Conservation (phyloP, 2,113 vertebrate genomes). For the Varanus komodoensis region DNA sequence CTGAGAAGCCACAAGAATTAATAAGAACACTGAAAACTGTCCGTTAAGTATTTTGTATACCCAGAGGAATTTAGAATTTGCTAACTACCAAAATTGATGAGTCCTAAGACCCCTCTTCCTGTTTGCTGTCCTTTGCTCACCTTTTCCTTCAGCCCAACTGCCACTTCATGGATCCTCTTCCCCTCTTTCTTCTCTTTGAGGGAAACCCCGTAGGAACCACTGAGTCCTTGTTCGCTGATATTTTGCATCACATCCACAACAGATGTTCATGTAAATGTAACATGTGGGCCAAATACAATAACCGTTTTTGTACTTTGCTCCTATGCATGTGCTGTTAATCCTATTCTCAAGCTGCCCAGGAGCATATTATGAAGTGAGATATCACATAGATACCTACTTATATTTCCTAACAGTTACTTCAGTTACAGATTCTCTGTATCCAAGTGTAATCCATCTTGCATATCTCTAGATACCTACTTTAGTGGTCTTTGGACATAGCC, state of each 20-base stretch:
- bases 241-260: not conserved
- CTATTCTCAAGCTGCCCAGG: not conserved
- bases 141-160: not conserved
- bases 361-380: not conserved
- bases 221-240: not conserved
- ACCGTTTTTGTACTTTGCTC: not conserved
- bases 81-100: not conserved
- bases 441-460: not conserved
- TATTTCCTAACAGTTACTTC: not conserved
- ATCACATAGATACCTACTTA: not conserved
- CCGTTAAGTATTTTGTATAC: not conserved
- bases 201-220: too few relatives aligned
- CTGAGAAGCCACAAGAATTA: not conserved
- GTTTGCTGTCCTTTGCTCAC: not conserved
- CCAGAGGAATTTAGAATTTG: not conserved
- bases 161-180: not conserved
- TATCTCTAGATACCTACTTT: not conserved
- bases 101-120: not conserved
- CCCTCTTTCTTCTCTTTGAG: not conserved
- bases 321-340: too few relatives aligned
- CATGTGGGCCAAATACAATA: not conserved
- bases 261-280: not conserved
- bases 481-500: not conserved
- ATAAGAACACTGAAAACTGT: not conserved
- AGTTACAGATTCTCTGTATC: too few relatives aligned